A percentile compares a stretch with the other conserved stretches of the same genome.
phyloP scores from a whole-genome alignment of 2,888 invertebrate genomes.

The Zaprionus obscuricornis region DNA sequence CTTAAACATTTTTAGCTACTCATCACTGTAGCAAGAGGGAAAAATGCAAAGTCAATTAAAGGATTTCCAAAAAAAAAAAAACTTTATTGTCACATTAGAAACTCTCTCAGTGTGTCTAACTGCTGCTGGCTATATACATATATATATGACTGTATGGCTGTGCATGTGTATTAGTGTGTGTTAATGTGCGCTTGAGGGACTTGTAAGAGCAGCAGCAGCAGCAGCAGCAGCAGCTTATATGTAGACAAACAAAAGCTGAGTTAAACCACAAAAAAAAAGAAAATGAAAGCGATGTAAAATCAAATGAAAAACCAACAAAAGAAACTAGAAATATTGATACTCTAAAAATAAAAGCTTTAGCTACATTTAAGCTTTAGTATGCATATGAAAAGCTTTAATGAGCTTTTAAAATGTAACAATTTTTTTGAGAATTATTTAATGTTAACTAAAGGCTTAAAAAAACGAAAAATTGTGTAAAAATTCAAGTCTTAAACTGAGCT shows the following conservation, averaged over 20 bases:
- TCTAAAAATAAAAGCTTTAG: background rate
- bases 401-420: too few species aligned
- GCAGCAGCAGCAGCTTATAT: constrained; percentile 3
- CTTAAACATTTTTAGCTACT: constrained; percentile 25
- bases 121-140: background rate
- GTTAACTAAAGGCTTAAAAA: background rate
- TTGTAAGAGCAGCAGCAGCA: constrained; percentile 7
- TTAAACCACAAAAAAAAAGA: constrained; percentile 51
- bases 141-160: background rate
- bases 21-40: constrained; percentile 15
- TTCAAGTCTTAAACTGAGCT: too few species aligned
- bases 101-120: constrained; percentile 10
- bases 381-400: too few species aligned
- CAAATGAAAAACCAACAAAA: constrained; percentile 8
- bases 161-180: background rate
- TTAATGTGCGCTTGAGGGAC: constrained; percentile 21
- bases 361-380: background rate
- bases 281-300: constrained; percentile 36
- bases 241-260: constrained; percentile 28
- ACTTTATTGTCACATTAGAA: constrained; percentile 64
- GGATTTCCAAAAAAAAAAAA: constrained; percentile 57
- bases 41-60: constrained; percentile 70
- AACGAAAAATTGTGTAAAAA: background rate
- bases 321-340: background rate
- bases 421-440: too few species aligned